phyloP scores from a whole-genome alignment of 2,113 vertebrate genomes.

The Neotragus moschatus region DNA sequence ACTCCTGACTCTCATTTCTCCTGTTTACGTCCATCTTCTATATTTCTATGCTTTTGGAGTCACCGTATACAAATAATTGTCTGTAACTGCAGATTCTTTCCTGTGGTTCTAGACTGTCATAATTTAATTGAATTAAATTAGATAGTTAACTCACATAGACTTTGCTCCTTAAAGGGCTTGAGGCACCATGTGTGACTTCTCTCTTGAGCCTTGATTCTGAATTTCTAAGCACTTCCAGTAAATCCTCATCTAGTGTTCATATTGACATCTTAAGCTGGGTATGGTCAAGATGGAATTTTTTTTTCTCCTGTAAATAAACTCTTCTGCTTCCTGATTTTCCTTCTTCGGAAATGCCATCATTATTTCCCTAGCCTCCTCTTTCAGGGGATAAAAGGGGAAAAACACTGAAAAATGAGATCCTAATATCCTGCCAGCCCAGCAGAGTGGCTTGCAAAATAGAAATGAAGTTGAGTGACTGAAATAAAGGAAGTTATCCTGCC shows the following conservation, averaged over 20 bases:
- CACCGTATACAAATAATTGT: not conserved
- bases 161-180: not conserved
- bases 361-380: not conserved
- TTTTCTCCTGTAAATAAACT: not conserved
- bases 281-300: not conserved
- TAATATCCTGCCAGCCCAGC: not conserved
- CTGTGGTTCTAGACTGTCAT: not conserved
- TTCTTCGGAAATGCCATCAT: not conserved
- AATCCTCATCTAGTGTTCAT: not conserved
- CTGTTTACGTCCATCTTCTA: not conserved
- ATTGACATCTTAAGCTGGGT: not conserved
- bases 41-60: not conserved
- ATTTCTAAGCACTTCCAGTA: not conserved
- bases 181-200: not conserved
- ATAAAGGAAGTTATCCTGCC: not conserved
- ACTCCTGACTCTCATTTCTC: not conserved
- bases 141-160: not conserved
- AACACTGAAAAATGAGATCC: not conserved
- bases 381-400: not conserved
- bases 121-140: not conserved
- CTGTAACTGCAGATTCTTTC: not conserved
- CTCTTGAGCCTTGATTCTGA: not conserved
- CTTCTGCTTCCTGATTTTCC: not conserved
- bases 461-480: not conserved
- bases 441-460: not conserved